phyloP scores from a whole-genome alignment of 1,140 invertebrate species.

The Himalopsyche phryganea region DNA sequence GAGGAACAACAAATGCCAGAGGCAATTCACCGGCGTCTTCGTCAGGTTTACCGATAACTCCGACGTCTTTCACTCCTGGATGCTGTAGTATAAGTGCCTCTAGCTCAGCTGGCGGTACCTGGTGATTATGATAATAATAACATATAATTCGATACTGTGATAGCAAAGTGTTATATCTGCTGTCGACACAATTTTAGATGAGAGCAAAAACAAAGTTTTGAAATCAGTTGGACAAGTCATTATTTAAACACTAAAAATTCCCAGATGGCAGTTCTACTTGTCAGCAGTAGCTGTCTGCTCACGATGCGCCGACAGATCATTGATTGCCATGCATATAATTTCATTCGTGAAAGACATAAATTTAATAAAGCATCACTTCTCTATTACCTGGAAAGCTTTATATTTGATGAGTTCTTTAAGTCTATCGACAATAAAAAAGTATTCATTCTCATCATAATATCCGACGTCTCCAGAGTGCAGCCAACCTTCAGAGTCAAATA shows the following conservation, averaged over 20 bases:
- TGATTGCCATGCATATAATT: neutral
- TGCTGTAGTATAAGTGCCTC: constrained; percentile 67
- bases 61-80: constrained; percentile 64
- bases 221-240: neutral
- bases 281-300: neutral
- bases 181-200: too few relatives aligned
- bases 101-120: constrained; percentile 60
- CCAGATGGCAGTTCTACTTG: neutral
- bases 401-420: constrained; percentile 80
- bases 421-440: constrained; percentile 69
- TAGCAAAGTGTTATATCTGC: too few relatives aligned
- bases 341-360: neutral
- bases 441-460: constrained; percentile 65
- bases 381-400: constrained; percentile 66
- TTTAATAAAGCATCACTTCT: neutral
- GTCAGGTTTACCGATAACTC: constrained; percentile 68
- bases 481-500: constrained; percentile 70
- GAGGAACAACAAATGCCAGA: constrained; percentile 64
- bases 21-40: constrained; percentile 65
- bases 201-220: too few relatives aligned
- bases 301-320: neutral
- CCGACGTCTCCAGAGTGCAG: constrained; percentile 77
- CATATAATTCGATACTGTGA: neutral
- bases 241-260: neutral
- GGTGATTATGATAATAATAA: neutral